A percentile compares a stretch with the other conserved stretches of the same genome.
Conservation (phyloP, 2,888 invertebrate species). For the Phytoseiulus persimilis region DNA sequence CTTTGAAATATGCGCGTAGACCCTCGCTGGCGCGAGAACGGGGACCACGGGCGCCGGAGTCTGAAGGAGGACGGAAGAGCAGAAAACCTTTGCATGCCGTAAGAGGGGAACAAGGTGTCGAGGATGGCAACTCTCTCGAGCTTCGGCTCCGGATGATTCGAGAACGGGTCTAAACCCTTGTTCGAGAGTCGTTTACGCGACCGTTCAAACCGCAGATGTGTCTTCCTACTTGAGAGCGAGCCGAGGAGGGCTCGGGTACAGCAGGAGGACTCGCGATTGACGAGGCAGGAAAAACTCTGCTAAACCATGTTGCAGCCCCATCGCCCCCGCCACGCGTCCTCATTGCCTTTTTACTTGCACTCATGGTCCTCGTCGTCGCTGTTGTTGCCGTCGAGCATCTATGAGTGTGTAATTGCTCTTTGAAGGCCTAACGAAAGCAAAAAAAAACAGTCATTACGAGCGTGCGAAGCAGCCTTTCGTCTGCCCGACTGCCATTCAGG, state of each 20-base stretch:
- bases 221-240: neutral
- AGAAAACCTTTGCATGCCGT: too few relatives aligned
- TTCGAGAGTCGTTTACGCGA: neutral
- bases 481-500: neutral
- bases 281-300: neutral
- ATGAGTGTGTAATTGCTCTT: slow-evolving; percentile 5
- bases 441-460: neutral
- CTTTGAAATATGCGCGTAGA: too few relatives aligned
- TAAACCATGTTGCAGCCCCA: neutral
- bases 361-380: neutral
- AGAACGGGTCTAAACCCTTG: neutral
- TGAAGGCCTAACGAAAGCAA: neutral
- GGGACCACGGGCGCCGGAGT: too few relatives aligned
- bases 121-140: neutral
- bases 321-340: neutral
- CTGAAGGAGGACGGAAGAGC: too few relatives aligned
- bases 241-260: neutral
- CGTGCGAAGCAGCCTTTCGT: neutral
- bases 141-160: neutral
- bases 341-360: neutral
- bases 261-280: neutral
- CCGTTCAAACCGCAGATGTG: neutral
- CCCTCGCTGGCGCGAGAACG: too few relatives aligned
- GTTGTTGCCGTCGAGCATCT: neutral
- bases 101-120: neutral